Percentiles rank a stretch among this genome's conserved stretches.
Conservation (phyloP, 2,888 invertebrate species). For the Rhamnusium bicolor region DNA sequence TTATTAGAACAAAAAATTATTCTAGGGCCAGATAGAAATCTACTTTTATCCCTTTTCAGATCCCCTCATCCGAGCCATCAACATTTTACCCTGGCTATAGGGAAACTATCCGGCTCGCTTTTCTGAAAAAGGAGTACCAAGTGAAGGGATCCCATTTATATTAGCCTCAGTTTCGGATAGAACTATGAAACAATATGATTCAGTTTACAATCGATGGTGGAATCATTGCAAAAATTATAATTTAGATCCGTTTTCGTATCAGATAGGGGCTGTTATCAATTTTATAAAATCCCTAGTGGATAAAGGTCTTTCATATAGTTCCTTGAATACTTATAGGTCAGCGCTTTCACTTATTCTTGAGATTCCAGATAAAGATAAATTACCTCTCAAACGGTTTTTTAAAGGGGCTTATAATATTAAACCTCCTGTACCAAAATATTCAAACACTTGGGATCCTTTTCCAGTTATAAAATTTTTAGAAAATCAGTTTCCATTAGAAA, state of each 20-base stretch:
- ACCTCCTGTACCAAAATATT: conserved; percentile 52
- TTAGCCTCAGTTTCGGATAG: background rate
- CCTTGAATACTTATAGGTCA: conserved; percentile 2
- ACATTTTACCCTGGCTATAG: background rate
- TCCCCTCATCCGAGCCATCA: background rate
- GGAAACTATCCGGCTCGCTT: background rate
- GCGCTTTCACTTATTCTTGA: background rate
- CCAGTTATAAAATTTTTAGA: conserved; percentile 52
- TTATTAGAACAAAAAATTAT: background rate
- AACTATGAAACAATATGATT: background rate
- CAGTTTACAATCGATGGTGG: background rate
- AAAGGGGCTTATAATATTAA: conserved; percentile 51
- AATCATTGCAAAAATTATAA: background rate
- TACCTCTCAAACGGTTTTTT: conserved; percentile 50
- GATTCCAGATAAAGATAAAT: conserved; percentile 30
- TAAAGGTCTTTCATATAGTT: background rate
- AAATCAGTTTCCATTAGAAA: conserved; percentile 22
- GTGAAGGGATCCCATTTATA: background rate
- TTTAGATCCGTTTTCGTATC: background rate
- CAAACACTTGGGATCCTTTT: conserved; percentile 52
- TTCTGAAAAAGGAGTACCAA: background rate
- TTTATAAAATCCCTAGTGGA: background rate
- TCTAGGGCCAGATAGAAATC: background rate
- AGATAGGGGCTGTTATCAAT: background rate
- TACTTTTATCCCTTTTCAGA: background rate